Percentiles rank a stretch among this genome's conserved stretches.
These are phyloP conservation scores for Girardinus metallicus DNA, from an alignment of 2,797 vertebrate species.

Conservation along the genomic window DNA sequence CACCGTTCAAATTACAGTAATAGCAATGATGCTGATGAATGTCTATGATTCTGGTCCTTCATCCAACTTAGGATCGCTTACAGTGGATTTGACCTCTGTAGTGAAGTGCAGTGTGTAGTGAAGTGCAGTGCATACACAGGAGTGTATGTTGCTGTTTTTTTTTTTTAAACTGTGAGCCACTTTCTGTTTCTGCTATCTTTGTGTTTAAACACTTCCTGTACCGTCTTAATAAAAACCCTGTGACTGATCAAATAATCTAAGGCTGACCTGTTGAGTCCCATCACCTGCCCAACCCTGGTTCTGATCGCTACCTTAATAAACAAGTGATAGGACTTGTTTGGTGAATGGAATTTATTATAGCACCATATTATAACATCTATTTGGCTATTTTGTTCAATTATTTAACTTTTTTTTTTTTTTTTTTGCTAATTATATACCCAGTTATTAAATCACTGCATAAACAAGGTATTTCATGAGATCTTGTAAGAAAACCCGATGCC, in stretches of 20 bases:
- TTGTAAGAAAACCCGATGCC: too few relatives aligned
- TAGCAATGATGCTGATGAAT: background rate
- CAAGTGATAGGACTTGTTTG: background rate
- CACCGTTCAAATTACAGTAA: background rate
- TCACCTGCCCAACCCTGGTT: background rate
- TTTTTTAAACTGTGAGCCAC: background rate
- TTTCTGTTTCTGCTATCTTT: background rate
- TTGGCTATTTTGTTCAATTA: too few relatives aligned
- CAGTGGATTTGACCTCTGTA: too few relatives aligned
- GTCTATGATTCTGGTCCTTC: too few relatives aligned
- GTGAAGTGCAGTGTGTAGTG: too few relatives aligned
- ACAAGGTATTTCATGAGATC: too few relatives aligned
- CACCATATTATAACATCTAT: too few relatives aligned
- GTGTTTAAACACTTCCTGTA: background rate
- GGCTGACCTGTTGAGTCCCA: background rate
- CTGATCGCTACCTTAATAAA: background rate
- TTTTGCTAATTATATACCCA: too few relatives aligned
- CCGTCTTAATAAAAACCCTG: background rate
- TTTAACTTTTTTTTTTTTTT: too few relatives aligned
- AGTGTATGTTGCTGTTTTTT: background rate
- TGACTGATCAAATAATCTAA: background rate
- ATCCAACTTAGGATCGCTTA: too few relatives aligned
- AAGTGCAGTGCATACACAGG: background rate
- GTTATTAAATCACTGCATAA: too few relatives aligned
- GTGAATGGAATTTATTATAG: too few relatives aligned